Base-by-base conservation (phyloP, 1,140 invertebrate species). In the Protaetia brevitarsis region DNA sequence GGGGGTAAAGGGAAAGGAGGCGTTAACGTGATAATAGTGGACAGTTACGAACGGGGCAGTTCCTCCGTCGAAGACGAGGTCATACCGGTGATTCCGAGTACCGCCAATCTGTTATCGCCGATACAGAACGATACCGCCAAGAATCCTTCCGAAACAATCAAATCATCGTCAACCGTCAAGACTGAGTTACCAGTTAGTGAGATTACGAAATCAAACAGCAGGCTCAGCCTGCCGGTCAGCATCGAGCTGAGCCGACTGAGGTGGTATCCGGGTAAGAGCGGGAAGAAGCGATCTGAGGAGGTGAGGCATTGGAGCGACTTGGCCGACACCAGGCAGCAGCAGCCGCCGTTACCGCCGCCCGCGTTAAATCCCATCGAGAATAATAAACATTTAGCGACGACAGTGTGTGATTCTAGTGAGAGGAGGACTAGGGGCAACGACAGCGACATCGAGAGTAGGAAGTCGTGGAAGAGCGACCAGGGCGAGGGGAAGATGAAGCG, bases 1-100 rank as follows among this genome's bases (percentile, higher is more conserved):
- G 83, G 82, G 61, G 82, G 81, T 6, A 80, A 79, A 73, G 83
- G 83, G 28, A 81, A 78, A 26, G 85, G 85, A 68, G 84, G 70
- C 13, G 77, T 78, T 10, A 77, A 76, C 64, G 75, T 78, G 26
- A 77, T 78, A 62, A 72, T 76, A 19, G 70, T 73, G 13, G 77
- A 77, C 66, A 71, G 74, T 59, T 74, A 77, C 61, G 75, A 78
- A 69, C 57, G 75, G 11, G 75, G 74, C 37, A 73, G 72, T 69
- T 78, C 77, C 3, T 76, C 76, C 7, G 69, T 78, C 26, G 75
- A 77, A 70, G 76, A 78, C 28, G 77, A 78, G 66, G 58, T 72
- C 16, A 72, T 75, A 66, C 74, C 75, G 13, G 66, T 60, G 13
- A 71, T 70, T 63, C 19, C 66, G n/a, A 74, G 73, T 59, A 59